phyloP scores from a whole-genome alignment of 2,113 vertebrate genomes.

The Vombatus ursinus region DNA sequence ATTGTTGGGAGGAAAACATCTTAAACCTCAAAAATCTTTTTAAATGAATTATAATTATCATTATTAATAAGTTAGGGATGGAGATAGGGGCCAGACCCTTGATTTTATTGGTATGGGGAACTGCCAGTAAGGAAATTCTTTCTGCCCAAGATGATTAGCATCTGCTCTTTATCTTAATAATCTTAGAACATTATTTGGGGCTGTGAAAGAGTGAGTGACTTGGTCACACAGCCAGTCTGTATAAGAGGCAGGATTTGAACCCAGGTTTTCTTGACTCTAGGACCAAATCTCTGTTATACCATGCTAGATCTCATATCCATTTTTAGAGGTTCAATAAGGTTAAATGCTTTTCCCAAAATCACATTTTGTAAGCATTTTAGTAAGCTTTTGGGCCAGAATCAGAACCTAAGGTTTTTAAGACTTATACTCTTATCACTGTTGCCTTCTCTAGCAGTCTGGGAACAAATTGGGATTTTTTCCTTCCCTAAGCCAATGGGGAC shows the following conservation, averaged over 20 bases:
- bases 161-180: background rate
- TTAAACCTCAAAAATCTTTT: background rate
- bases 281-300: no score
- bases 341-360: background rate
- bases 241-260: background rate
- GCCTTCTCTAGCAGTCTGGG: background rate
- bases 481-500: background rate
- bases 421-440: background rate
- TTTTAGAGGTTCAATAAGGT: constrained; percentile 3
- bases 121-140: background rate
- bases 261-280: background rate
- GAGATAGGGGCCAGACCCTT: background rate
- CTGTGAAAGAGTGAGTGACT: background rate
- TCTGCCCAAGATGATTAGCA: background rate
- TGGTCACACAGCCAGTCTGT: background rate
- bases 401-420: constrained; percentile 26
- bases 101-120: background rate
- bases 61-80: background rate
- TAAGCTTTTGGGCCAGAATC: background rate
- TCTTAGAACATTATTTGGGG: background rate
- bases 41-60: background rate
- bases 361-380: background rate
- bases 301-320: no score
- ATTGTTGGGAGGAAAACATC: background rate
- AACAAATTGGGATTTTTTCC: background rate